phyloP scores from a whole-genome alignment of 2,888 invertebrate species.

The Alcis repandata region DNA sequence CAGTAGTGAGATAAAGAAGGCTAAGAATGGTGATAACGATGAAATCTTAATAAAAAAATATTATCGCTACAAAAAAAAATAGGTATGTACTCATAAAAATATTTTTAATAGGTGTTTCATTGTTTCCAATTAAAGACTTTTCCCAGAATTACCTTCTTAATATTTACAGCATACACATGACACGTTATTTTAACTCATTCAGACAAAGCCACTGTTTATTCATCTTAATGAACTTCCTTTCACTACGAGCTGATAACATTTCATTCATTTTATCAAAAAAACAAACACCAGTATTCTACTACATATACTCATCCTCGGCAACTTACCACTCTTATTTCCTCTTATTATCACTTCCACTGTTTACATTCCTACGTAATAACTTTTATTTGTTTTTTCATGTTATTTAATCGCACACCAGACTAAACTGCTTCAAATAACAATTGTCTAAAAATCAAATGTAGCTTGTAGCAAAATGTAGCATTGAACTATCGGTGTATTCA shows the following conservation, averaged over 20 bases:
- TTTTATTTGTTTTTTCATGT: constrained; percentile 15
- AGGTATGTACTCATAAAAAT: too few species aligned
- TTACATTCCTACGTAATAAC: not conserved
- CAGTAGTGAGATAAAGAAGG: too few species aligned
- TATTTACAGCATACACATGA: too few species aligned
- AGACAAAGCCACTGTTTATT: not conserved
- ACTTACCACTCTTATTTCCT: constrained; percentile 2
- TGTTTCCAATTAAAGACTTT: too few species aligned
- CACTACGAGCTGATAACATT: not conserved
- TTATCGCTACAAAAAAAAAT: too few species aligned
- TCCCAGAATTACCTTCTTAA: too few species aligned
- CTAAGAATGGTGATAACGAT: too few species aligned
- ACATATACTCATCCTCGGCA: not conserved
- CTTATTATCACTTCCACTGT: constrained; percentile 3
- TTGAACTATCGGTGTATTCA: too few species aligned
- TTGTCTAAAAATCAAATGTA: too few species aligned
- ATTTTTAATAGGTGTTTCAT: too few species aligned
- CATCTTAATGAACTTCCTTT: not conserved
- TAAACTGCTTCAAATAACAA: not conserved
- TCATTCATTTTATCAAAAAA: not conserved
- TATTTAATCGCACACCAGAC: not conserved
- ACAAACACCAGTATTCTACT: not conserved
- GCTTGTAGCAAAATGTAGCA: too few species aligned
- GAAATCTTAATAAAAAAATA: too few species aligned
- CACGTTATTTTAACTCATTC: not conserved